Conservation (phyloP, 2,888 invertebrate species). For the Melieria picta region DNA sequence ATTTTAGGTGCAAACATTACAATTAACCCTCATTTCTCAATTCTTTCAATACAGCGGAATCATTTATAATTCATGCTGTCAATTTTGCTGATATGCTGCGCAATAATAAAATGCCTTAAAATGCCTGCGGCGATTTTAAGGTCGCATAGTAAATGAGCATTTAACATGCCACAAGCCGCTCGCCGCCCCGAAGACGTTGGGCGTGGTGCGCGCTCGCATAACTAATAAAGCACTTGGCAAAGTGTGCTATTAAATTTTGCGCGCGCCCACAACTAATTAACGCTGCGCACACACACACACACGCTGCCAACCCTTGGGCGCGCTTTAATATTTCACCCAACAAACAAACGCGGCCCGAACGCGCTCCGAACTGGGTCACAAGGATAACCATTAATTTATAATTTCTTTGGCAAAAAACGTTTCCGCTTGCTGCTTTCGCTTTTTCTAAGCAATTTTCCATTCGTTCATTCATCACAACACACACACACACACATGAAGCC, state of each 20-base stretch:
- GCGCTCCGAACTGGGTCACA: conserved; percentile 42
- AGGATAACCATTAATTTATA: conserved; percentile 48
- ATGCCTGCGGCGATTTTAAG: too few species aligned
- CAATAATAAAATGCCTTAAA: too few species aligned
- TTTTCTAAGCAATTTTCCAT: neutral
- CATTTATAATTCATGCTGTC: too few species aligned
- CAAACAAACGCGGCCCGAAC: conserved; percentile 11
- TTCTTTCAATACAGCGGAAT: too few species aligned
- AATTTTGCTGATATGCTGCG: too few species aligned
- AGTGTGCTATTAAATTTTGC: conserved; percentile 7
- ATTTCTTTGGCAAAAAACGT: conserved; percentile 34
- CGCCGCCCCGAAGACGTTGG: too few species aligned
- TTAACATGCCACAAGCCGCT: too few species aligned
- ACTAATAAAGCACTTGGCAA: neutral
- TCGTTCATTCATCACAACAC: neutral
- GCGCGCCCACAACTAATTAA: conserved; percentile 29
- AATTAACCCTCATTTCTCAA: too few species aligned
- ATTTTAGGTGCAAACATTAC: too few species aligned
- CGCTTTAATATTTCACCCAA: conserved; percentile 27
- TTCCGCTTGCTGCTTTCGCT: conserved; percentile 18
- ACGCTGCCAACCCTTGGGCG: conserved; percentile 5
- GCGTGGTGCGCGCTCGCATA: too few species aligned
- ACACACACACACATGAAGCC: neutral
- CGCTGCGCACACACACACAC: conserved; percentile 1
- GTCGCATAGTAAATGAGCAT: too few species aligned